phyloP scores from a whole-genome alignment of 2,888 invertebrate species.

The Diarsia mendica region DNA sequence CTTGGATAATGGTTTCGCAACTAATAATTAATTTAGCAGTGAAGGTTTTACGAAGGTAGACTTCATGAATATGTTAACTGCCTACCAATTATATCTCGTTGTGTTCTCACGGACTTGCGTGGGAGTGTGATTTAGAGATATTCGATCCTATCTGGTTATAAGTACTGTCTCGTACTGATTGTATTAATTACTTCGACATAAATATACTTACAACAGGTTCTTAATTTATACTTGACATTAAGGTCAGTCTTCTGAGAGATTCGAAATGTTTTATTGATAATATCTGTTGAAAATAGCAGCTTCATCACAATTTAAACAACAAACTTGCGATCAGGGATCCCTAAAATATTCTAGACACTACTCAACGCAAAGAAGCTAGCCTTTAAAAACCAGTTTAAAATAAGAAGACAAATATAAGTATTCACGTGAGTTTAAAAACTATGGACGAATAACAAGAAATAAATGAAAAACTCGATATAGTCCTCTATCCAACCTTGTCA shows the following conservation, averaged over 20 bases:
- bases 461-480: background rate
- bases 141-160: slow-evolving; percentile 38
- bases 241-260: slow-evolving; percentile 14
- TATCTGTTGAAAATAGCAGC: background rate
- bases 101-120: slow-evolving; percentile 58
- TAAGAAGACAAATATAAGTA: background rate
- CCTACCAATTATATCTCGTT: slow-evolving; percentile 60
- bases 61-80: slow-evolving; percentile 70
- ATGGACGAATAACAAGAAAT: background rate
- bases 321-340: background rate
- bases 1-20: slow-evolving; percentile 78
- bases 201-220: slow-evolving; percentile 24
- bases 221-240: slow-evolving; percentile 25
- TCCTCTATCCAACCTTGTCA: background rate
- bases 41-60: slow-evolving; percentile 79
- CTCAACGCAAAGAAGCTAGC: background rate
- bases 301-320: background rate
- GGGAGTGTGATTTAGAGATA: slow-evolving; percentile 54
- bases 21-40: slow-evolving; percentile 80
- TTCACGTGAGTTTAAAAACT: background rate
- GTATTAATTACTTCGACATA: slow-evolving; percentile 36
- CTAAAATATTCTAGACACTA: background rate
- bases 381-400: slow-evolving; percentile 10
- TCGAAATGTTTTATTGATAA: slow-evolving; percentile 10
- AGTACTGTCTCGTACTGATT: slow-evolving; percentile 27